A percentile compares a stretch with the other conserved stretches of the same genome.
phyloP scores from a whole-genome alignment of 2,888 invertebrate genomes.

The Megalurothrips usitatus region DNA sequence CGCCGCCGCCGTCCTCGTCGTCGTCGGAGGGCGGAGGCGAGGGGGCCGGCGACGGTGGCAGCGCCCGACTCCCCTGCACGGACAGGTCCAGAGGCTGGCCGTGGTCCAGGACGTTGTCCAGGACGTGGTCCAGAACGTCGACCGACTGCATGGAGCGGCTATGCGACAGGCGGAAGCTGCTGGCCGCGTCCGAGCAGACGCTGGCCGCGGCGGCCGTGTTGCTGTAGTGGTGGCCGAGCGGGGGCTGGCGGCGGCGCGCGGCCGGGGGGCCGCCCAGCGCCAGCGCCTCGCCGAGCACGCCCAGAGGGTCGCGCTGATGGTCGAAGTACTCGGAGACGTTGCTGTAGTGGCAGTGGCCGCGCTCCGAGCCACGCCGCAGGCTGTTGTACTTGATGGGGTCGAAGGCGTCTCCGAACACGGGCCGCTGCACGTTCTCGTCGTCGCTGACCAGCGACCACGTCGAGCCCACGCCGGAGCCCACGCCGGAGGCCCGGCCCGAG shows the following conservation, averaged over 20 bases:
- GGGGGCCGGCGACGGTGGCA: background rate
- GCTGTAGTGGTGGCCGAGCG: background rate
- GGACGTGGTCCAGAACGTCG: background rate
- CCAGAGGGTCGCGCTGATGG: constrained; percentile 8
- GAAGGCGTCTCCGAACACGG: constrained; percentile 26
- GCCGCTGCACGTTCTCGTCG: constrained; percentile 27
- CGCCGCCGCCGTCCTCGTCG: background rate
- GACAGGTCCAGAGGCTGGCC: constrained; percentile 9
- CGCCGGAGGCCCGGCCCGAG: background rate
- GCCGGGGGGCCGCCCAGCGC: background rate
- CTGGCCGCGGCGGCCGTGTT: constrained; percentile 2
- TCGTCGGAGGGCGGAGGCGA: background rate
- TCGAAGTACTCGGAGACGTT: constrained; percentile 22
- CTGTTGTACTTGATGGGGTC: constrained; percentile 28
- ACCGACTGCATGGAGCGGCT: constrained; percentile 9
- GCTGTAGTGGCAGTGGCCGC: constrained; percentile 23
- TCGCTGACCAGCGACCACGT: constrained; percentile 26
- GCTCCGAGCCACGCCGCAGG: constrained; percentile 28
- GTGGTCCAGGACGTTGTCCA: background rate
- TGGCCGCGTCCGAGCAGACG: constrained; percentile 16
- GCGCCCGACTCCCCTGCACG: background rate
- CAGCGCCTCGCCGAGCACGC: background rate
- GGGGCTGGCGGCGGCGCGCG: background rate
- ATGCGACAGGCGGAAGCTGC: constrained; percentile 21
- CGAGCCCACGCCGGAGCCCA: background rate